Conservation (phyloP, 92 coral and sea anemone genomes). For the Palythoa caribaeorum region DNA sequence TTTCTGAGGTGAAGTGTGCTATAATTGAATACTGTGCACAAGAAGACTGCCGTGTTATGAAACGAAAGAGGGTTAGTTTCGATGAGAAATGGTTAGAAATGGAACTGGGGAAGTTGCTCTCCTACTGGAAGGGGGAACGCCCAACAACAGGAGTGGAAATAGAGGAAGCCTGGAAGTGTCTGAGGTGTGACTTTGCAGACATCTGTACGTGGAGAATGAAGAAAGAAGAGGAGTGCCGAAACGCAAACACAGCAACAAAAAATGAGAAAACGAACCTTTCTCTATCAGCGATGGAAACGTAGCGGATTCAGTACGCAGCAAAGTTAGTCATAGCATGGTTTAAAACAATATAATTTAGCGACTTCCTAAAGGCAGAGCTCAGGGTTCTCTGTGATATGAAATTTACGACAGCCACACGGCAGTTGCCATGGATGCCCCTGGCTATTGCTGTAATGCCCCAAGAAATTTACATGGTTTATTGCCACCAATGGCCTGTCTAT, state of each 20-base stretch:
- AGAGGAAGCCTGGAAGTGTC: constrained; percentile 83
- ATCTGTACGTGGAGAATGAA: constrained; percentile 64
- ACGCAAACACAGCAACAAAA: constrained; percentile 21
- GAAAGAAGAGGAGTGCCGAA: constrained; percentile 70
- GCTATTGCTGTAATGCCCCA: too few relatives aligned
- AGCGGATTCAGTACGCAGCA: background rate
- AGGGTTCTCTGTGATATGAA: too few relatives aligned
- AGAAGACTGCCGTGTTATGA: constrained; percentile 45
- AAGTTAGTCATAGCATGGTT: too few relatives aligned
- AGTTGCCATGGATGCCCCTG: too few relatives aligned
- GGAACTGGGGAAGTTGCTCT: constrained; percentile 55
- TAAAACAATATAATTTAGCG: too few relatives aligned
- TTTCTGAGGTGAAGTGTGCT: constrained; percentile 44
- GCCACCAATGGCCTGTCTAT: too few relatives aligned
- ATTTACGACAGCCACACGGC: too few relatives aligned
- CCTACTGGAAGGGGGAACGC: constrained; percentile 75
- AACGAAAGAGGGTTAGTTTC: constrained; percentile 34
- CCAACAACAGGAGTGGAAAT: constrained; percentile 67
- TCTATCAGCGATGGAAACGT: background rate
- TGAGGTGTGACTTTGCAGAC: constrained; percentile 73
- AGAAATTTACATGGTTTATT: too few relatives aligned
- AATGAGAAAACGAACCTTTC: background rate
- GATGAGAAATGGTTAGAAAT: constrained; percentile 68
- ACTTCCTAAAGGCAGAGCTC: too few relatives aligned
- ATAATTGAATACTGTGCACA: constrained; percentile 63